phyloP scores from a whole-genome alignment of 2,113 vertebrate species.

The Vimba vimba region DNA sequence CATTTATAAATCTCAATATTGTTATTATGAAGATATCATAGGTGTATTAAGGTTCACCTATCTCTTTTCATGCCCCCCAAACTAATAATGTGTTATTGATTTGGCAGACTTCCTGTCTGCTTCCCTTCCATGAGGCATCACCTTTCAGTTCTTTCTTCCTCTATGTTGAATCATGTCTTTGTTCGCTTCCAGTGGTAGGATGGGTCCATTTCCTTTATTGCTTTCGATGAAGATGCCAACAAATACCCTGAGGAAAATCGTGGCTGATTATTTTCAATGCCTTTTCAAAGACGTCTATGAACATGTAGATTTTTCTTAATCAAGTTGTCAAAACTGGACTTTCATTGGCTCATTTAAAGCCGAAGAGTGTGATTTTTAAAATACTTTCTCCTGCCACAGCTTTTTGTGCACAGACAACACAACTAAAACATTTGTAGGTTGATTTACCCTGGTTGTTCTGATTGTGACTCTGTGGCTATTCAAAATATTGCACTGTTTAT shows the following conservation, averaged over 20 bases:
- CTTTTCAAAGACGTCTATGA: conserved; percentile 24
- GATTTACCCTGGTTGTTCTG: neutral
- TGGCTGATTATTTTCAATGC: conserved; percentile 11
- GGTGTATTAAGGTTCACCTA: conserved; percentile 77
- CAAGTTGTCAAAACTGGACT: conserved; percentile 24
- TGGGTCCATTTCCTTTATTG: conserved; percentile 38
- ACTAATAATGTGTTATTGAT: conserved; percentile 81
- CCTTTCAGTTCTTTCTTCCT: conserved; percentile 42
- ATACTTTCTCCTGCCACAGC: neutral
- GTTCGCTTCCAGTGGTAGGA: conserved; percentile 30
- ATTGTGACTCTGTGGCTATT: neutral
- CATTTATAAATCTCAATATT: conserved; percentile 80
- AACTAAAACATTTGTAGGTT: neutral
- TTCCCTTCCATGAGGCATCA: conserved; percentile 26
- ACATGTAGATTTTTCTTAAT: conserved; percentile 33
- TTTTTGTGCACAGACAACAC: neutral
- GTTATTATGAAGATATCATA: conserved; percentile 79
- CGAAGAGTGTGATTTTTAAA: neutral
- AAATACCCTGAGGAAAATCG: neutral
- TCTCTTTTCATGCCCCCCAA: conserved; percentile 69
- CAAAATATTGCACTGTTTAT: neutral
- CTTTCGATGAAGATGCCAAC: neutral
- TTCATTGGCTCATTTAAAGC: conserved; percentile 28
- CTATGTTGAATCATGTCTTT: conserved; percentile 33
- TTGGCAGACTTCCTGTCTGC: conserved; percentile 53